Conservation (phyloP, 2,797 vertebrate species). For the Rhadinocentrus ornatus region DNA sequence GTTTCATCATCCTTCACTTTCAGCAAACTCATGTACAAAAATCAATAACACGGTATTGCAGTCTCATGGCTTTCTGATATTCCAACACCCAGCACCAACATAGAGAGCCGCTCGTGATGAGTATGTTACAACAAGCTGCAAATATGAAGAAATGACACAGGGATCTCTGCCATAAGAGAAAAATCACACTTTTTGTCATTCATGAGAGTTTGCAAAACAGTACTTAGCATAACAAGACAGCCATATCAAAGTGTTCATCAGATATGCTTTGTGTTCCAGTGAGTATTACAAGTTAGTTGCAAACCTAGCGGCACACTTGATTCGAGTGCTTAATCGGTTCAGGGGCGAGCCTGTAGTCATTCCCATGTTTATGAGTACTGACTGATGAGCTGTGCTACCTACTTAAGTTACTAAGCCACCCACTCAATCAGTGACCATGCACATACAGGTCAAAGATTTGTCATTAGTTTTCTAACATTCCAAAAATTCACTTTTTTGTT, state of each 20-base stretch:
- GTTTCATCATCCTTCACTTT: background rate
- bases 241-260: background rate
- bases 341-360: background rate
- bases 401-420: background rate
- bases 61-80: constrained; percentile 10
- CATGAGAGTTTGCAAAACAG: constrained; percentile 6
- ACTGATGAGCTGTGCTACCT: background rate
- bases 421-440: background rate
- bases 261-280: background rate
- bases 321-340: background rate
- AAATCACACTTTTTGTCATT: constrained; percentile 21
- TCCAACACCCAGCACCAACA: constrained; percentile 2
- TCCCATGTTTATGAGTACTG: background rate
- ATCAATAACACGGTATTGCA: background rate
- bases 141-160: constrained; percentile 42
- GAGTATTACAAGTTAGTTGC: background rate
- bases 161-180: constrained; percentile 37
- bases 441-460: background rate
- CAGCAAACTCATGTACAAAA: background rate
- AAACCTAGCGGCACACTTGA: background rate
- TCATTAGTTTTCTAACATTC: background rate
- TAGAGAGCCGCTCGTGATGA: constrained; percentile 27
- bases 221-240: constrained; percentile 1
- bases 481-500: no score
- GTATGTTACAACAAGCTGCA: constrained; percentile 31